Base-by-base conservation (phyloP, 2,797 vertebrate species). In the Anolis apletophallus region DNA sequence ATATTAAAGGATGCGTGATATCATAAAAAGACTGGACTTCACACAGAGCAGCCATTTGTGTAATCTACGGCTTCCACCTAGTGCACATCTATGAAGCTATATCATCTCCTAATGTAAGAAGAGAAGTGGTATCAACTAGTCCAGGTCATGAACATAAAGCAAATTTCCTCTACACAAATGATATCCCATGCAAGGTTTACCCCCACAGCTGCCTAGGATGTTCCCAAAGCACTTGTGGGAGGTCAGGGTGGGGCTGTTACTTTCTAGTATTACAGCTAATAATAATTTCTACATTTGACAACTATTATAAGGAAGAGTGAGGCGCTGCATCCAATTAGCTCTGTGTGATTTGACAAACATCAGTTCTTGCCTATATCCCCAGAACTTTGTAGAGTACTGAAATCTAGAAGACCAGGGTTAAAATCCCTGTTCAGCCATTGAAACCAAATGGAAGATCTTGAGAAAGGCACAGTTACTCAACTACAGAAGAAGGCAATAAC, bases 311-410 rank as follows among this genome's bases (percentile, higher is more conserved):
- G 21, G 9, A 81, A 59, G 92, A 34, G 59, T 75, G 40, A 17
- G 85, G 87, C 34, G 40, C 6, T 8, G 68, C n/a, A 34, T 72
- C 59, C 19, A 50, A 84, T 82, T 81, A 83, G 79, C 32, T 81
- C 67, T 68, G 21, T 0, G 50, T 81, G 52, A 55, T 90, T n/a
- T 77, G 67, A 76, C 23, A 59, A 89, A 89, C 78, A 85, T 85
- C 81, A 91, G 86, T 3, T 83, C 87, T 88, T 61, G 59, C 17
- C 84, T 90, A 69, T 80, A 32, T 13, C 23, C 36, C 17, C 34
- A 64, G 23, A 64, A 64, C 23, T 64, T 10, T 64, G 59, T 23
- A 61, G 23, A 64, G 59, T 64, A 17, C 21, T 61, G 21, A 61
- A 61, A 8, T 61, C 59, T 16, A 61, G 6, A 61, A 21, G 59